Conservation (phyloP, 2,113 vertebrate species). For the Malurus elegans region DNA sequence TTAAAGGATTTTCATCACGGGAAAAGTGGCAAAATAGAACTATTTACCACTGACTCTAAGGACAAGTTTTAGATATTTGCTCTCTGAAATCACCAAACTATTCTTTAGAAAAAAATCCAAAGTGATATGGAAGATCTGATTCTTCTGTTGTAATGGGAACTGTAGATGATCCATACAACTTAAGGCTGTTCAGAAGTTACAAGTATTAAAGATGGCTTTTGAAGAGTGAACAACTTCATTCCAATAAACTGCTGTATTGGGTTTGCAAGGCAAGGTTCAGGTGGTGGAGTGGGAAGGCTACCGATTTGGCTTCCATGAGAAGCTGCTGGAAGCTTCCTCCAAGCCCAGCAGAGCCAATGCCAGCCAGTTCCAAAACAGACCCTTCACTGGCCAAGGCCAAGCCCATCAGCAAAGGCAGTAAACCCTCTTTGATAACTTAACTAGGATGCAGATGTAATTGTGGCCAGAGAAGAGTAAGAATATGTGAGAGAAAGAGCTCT, state of each 20-base stretch:
- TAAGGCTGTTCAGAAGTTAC: background rate
- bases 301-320: background rate
- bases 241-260: background rate
- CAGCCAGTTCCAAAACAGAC: background rate
- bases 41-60: background rate
- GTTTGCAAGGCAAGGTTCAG: background rate
- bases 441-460: background rate
- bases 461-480: background rate
- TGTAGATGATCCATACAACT: background rate
- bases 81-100: background rate
- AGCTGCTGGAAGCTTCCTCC: background rate
- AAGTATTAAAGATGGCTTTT: background rate
- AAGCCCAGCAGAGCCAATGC: background rate
- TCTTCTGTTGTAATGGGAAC: background rate
- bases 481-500: background rate
- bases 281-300: rapidly evolving
- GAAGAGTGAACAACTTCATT: background rate
- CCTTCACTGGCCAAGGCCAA: background rate
- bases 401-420: background rate
- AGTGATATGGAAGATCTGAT: background rate
- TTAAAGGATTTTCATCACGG: background rate
- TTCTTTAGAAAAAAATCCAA: background rate
- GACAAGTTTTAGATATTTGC: background rate
- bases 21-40: background rate
- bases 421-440: background rate